Evolutionary conservation across 2,113 vertebrate species (phyloP).

Genomic region (Pangasianodon gigas): DNA sequence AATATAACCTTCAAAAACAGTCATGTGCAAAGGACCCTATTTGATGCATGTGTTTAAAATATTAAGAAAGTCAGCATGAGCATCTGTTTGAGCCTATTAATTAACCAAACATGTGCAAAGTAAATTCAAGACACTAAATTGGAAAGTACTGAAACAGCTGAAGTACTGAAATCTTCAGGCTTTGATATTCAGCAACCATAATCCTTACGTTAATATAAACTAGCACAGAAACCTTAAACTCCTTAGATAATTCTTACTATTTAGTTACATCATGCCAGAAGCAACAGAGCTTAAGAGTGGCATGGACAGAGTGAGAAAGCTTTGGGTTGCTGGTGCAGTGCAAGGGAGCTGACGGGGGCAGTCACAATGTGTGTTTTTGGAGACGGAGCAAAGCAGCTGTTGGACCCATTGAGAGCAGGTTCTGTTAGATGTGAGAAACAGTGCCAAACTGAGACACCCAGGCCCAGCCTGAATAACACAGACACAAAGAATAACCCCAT

Average conservation of each 20-base stretch:
- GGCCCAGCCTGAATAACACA: conserved; percentile 42
- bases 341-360: conserved; percentile 46
- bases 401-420: conserved; percentile 43
- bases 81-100: conserved; percentile 32
- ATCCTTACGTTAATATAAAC: background rate
- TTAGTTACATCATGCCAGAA: background rate
- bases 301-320: conserved; percentile 9
- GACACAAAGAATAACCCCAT: conserved; percentile 49
- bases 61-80: background rate
- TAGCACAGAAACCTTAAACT: background rate
- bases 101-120: conserved; percentile 19
- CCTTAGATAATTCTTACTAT: conserved; percentile 19
- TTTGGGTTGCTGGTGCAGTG: conserved; percentile 7
- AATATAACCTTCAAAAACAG: conserved; percentile 8
- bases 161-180: background rate
- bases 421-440: conserved; percentile 44
- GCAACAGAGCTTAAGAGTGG: conserved; percentile 19
- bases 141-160: background rate
- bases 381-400: conserved; percentile 42
- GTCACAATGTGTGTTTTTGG: conserved; percentile 53
- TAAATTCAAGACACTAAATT: background rate
- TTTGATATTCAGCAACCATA: background rate
- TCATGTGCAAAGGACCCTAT: background rate
- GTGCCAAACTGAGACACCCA: conserved; percentile 41
- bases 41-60: background rate